A percentile compares a stretch with the other conserved stretches of the same genome.
phyloP scores from a whole-genome alignment of 2,797 vertebrate species.

The Acridotheres tristis region DNA sequence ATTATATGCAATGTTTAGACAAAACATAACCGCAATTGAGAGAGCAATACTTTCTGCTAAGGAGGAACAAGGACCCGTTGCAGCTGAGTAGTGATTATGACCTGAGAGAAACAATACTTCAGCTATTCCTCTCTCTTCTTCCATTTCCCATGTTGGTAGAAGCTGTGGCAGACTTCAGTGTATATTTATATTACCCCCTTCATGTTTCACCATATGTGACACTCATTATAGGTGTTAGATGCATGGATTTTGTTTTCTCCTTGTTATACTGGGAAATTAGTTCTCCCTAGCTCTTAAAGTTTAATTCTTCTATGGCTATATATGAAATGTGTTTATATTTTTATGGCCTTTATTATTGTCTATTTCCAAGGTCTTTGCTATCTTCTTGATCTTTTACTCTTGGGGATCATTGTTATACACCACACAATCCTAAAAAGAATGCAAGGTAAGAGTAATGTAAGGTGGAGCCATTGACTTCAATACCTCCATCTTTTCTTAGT shows the following conservation, averaged over 20 bases:
- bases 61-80: background rate
- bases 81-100: background rate
- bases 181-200: background rate
- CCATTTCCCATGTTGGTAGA: background rate
- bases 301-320: background rate
- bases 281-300: background rate
- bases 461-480: background rate
- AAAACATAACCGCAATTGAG: background rate
- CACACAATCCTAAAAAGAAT: background rate
- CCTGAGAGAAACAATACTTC: background rate
- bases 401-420: background rate
- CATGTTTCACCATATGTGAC: background rate
- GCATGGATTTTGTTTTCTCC: background rate
- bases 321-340: background rate
- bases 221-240: background rate
- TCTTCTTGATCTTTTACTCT: background rate
- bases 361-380: background rate
- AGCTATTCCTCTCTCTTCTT: background rate
- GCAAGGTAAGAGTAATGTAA: background rate
- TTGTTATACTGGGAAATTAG: background rate
- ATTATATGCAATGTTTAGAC: background rate
- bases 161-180: background rate
- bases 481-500: background rate
- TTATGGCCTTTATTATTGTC: background rate
- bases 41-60: background rate